Base-by-base conservation (phyloP, 2,888 invertebrate species). In the Morpho deidamia region DNA sequence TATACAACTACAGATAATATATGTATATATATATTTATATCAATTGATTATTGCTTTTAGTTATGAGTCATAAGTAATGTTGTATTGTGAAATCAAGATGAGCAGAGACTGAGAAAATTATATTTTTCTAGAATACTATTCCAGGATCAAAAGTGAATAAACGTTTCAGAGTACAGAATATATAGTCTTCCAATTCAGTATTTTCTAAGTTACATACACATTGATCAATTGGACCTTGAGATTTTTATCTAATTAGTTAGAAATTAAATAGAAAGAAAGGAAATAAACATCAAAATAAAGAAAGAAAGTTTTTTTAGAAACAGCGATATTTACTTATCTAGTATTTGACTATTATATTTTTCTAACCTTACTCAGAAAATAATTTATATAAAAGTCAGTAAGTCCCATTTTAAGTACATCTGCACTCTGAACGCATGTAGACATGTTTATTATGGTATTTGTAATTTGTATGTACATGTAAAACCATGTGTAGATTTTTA, bases 401-500 rank as follows among this genome's bases (percentile, higher is more conserved):
- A 42, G 14, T 50, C 35, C 9, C 44, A 38, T 37, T 44, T 44
- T 43, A 44, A 54, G 23, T 48, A 41, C 48, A 49, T 74, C 69
- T 78, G 78, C 74, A 75, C 79, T 80, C 78, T 77, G 80, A 74
- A 72, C 73, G 69, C 71, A 69, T 67, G 65, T 65, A 65, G 66
- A 67, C 58, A 66, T 72, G 65, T 69, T 67, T 74, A 69, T 65
- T 77, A 76, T 77, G 72, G 76, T 78, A 79, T 80, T 78, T 82
- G 70, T 76, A 56, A 55, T 57, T 62, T 62, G 57, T 65, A 81
- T 88, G 79, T 89, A 89, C 89, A 89, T 89, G 88, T 89, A 88
- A 88, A 88, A 88, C 87, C 88, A 88, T 88, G 88, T 85, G 84
- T 88, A 81, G 86, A 83, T 83, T 81, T 77, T 90, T 81, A 84